These are phyloP conservation scores for Gobiocypris rarus DNA, from an alignment of 2,113 vertebrate genomes.

Conservation along the genomic window DNA sequence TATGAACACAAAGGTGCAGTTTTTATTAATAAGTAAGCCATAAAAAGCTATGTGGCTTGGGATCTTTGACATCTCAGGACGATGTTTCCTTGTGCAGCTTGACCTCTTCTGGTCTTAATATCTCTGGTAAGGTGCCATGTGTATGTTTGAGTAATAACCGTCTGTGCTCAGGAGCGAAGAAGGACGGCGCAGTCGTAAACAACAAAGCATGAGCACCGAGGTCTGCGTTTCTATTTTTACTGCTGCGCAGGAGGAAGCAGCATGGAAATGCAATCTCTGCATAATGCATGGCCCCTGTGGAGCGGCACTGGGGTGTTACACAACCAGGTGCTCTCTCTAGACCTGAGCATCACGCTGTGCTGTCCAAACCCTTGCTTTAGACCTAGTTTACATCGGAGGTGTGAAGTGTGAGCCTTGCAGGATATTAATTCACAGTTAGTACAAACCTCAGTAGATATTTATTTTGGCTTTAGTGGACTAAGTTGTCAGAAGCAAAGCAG, in stretches of 20 bases:
- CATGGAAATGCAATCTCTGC: conserved; percentile 67
- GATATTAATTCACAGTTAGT: not conserved
- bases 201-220: conserved; percentile 68
- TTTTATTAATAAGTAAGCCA: conserved; percentile 68
- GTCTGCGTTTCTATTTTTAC: conserved; percentile 78
- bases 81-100: conserved; percentile 57
- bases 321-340: conserved; percentile 59
- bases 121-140: conserved; percentile 39
- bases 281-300: conserved; percentile 74
- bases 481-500: not conserved
- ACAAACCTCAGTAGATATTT: not conserved
- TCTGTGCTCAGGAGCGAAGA: conserved; percentile 48
- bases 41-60: conserved; percentile 69
- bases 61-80: conserved; percentile 66
- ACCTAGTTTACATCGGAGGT: not conserved
- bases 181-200: conserved; percentile 63
- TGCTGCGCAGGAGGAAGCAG: conserved; percentile 65
- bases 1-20: conserved; percentile 18
- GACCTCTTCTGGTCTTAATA: conserved; percentile 56
- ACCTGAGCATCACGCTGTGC: conserved; percentile 25
- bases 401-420: not conserved
- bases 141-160: conserved; percentile 64
- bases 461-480: not conserved
- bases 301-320: conserved; percentile 60
- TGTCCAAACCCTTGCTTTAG: conserved; percentile 18